phyloP scores from a whole-genome alignment of 1,140 invertebrate genomes.

The Dendrolimus punctatus region DNA sequence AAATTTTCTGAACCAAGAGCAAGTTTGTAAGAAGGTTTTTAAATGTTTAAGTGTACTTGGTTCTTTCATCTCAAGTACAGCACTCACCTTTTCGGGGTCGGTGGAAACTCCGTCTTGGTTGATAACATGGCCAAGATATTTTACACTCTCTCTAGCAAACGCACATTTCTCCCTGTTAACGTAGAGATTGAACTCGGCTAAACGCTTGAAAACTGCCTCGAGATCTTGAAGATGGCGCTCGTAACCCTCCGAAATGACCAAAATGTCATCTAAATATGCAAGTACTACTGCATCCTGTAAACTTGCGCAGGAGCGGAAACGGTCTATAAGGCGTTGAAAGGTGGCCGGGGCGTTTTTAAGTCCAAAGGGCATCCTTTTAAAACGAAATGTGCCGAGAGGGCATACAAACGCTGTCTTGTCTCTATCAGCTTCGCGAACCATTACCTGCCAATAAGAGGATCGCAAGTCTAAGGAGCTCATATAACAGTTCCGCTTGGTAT shows the following conservation, averaged over 20 bases:
- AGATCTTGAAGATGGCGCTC: constrained; percentile 36
- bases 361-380: constrained; percentile 48
- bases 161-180: constrained; percentile 11
- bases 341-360: constrained; percentile 43
- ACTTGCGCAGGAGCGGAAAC: constrained; percentile 17
- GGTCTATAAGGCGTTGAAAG: constrained; percentile 56
- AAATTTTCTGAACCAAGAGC: constrained; percentile 21
- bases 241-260: constrained; percentile 35
- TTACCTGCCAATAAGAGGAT: constrained; percentile 49
- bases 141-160: constrained; percentile 6
- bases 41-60: constrained; percentile 14
- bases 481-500: constrained; percentile 31
- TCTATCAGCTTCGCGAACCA: constrained; percentile 14
- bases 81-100: constrained; percentile 9
- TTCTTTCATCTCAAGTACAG: constrained; percentile 8
- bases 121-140: constrained; percentile 14
- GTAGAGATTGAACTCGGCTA: constrained; percentile 8
- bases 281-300: constrained; percentile 26
- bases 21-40: constrained; percentile 20
- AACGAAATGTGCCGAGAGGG: constrained; percentile 36
- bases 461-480: constrained; percentile 62
- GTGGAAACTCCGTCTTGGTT: background rate
- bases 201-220: constrained; percentile 19
- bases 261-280: constrained; percentile 57
- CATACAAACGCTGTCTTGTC: constrained; percentile 67